Evolutionary conservation across 2,888 invertebrate species (phyloP).

Genomic region (Drosophila anceps): DNA sequence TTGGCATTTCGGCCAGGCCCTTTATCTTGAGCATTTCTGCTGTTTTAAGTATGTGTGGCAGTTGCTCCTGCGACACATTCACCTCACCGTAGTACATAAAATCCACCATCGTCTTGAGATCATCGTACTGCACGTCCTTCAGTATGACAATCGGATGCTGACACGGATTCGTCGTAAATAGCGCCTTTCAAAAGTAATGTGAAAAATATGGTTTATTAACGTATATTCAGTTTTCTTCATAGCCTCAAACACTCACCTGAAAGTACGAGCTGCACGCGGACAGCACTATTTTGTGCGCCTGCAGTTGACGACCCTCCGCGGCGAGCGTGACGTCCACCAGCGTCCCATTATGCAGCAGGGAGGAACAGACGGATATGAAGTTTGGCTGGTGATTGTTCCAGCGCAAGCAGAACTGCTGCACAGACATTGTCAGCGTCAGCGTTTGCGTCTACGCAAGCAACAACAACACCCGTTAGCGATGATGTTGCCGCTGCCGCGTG

Average conservation of each 20-base stretch:
- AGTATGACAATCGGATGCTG: constrained; percentile 95
- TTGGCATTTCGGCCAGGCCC: constrained; percentile 94
- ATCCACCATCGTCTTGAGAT: constrained; percentile 94
- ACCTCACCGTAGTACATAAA: constrained; percentile 98
- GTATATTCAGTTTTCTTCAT: too few species aligned
- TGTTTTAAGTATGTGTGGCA: constrained; percentile 92
- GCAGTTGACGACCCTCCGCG: constrained; percentile 94
- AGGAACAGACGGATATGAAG: constrained; percentile 95
- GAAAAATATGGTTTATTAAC: constrained; percentile 16
- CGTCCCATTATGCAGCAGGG: constrained; percentile 92
- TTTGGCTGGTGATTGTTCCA: constrained; percentile 98
- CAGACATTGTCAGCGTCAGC: constrained; percentile 86
- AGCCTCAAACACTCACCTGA: constrained; percentile 87
- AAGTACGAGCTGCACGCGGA: constrained; percentile 97
- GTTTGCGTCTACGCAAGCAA: constrained; percentile 43
- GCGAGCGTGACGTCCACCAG: constrained; percentile 95
- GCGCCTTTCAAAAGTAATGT: constrained; percentile 86
- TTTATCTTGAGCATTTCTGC: constrained; percentile 95
- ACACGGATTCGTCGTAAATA: constrained; percentile 94
- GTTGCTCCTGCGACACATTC: constrained; percentile 94
- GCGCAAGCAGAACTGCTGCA: constrained; percentile 92
- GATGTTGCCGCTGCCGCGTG: constrained; percentile 63
- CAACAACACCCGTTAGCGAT: constrained; percentile 50
- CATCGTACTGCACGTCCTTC: constrained; percentile 94
- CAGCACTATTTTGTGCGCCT: constrained; percentile 95